Evolutionary conservation across 2,797 vertebrate genomes (phyloP), one percentile per base, ranked within the genome.

Genomic region (Micromesistius poutassou): DNA sequence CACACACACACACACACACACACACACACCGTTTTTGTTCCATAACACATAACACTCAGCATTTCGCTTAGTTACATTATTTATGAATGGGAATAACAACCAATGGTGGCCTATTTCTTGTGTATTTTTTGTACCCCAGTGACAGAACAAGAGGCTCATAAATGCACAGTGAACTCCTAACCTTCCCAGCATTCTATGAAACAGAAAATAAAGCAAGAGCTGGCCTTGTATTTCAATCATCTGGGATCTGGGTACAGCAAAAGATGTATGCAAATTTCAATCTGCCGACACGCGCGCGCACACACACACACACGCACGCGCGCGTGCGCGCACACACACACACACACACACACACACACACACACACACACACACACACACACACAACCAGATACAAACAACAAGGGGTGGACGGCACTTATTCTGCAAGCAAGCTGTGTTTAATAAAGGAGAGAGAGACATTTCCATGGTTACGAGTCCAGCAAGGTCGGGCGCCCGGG

Each of bases 401-500:
- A 55, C 40, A 22, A 55, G 46, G 46, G 46, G 19, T 22, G 46
- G 46, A 55, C 46, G 16, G 14, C 46, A 55, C 46, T 77, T 81
- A 84, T 79, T 84, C 55, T 82, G 83, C 86, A 77, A 71, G 55
- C 86, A 86, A 82, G 82, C 84, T 80, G 71, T 78, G 79, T 82
- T 88, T 76, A 76, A 36, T 76, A 78, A 84, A 75, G 50, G 3
- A 80, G 77, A 89, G 71, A 72, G 30, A 80, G 81, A 81, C 46
- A 88, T 92, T 93, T 89, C 94, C 79, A 82, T 92, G 94, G 93
- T 88, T 91, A 92, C 92, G 71, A 89, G 88, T 86, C 78, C 36
- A 83, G 86, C 91, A 91, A 93, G 90, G 91, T 93, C 92, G 93
- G 89, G 70, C 82, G 46, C 89, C 75, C 85, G 94, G 90, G 90